Base-by-base conservation (phyloP, 2,888 invertebrate species). In the Macrosoma leucophasiata region DNA sequence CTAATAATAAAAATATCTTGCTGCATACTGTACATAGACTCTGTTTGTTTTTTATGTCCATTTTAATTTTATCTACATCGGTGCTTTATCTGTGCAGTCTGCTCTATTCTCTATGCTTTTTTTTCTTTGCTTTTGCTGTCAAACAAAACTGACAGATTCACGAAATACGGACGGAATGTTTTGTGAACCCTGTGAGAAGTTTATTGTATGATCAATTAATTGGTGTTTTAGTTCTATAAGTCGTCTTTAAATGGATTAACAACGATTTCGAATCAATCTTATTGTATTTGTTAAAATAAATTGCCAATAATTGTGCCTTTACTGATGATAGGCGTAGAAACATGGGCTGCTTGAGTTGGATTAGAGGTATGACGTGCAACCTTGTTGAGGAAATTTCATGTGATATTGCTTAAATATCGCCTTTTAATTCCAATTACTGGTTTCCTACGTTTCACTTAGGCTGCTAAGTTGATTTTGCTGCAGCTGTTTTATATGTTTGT, bases 291-390 rank as follows among this genome's bases (percentile, higher is more conserved):
- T 17, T 4, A 12, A 13, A 12, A 9, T 27, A n/a, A n/a, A 12
- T 19, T 13, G 14, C 17, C 12, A 0, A 12, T 25, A 13, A 13
- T 43, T 42, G 34, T 48, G 47, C 55, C 54, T n/a, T n/a, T n/a
- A n/a, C n/a, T n/a, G 49, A 69, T 73, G 69, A 50, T 54, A 53
- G 53, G 45, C 49, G 41, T 48, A 49, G 48, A 54, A 72, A 57
- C 53, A 84, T 82, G 82, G 79, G 76, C 46, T 84, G 78, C 57
- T 48, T 81, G 60, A 62, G 72, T 50, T 82, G 81, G 73, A 70
- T 84, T 41, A 66, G 73, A 75, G 81, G 79, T 81, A 69, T 70
- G 75, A 67, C 66, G 62, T 70, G 50, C 58, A 62, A 57, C 49
- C 53, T 62, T 60, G 9, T 11, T 10, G 22, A 38, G 43, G 35